Evolutionary conservation across 2,888 invertebrate genomes (phyloP).

Genomic region (Amblyjoppa proteus): DNA sequence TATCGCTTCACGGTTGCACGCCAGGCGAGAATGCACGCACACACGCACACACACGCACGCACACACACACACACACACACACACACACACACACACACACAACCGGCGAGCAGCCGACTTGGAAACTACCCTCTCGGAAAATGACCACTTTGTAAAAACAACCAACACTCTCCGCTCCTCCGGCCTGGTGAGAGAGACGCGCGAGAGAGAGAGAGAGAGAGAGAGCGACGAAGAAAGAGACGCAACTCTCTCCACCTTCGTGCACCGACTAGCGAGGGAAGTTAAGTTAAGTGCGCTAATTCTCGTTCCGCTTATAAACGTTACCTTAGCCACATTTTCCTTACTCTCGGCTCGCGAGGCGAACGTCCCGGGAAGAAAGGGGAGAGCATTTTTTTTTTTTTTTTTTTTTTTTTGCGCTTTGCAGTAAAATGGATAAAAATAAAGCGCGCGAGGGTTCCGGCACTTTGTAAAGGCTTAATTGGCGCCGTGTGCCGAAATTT

Average conservation of each 20-base stretch:
- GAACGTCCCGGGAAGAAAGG: not conserved
- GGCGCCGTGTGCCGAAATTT: no score
- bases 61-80: not conserved
- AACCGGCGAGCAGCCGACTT: conserved; percentile 23
- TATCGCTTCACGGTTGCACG: conserved; percentile 57
- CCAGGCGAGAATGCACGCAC: conserved; percentile 10
- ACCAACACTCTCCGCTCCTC: conserved; percentile 5
- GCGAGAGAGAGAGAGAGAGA: conserved; percentile 11
- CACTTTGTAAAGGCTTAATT: no score
- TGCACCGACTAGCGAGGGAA: conserved; percentile 34
- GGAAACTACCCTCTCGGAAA: conserved; percentile 66
- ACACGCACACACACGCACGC: no score
- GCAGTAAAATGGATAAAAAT: not conserved
- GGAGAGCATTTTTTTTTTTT: not conserved
- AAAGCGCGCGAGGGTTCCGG: no score
- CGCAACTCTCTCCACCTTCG: conserved; percentile 32
- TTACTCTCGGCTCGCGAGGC: conserved; percentile 1
- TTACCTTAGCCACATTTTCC: not conserved
- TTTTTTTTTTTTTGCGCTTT: not conserved
- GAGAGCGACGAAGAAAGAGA: conserved; percentile 4
- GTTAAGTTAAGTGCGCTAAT: conserved; percentile 41
- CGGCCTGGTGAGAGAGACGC: conserved; percentile 1
- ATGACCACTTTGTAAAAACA: conserved; percentile 70
- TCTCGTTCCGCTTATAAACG: conserved; percentile 52
- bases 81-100: not conserved